Conservation (phyloP, 2,888 invertebrate genomes). For the Prosapia bicincta region DNA sequence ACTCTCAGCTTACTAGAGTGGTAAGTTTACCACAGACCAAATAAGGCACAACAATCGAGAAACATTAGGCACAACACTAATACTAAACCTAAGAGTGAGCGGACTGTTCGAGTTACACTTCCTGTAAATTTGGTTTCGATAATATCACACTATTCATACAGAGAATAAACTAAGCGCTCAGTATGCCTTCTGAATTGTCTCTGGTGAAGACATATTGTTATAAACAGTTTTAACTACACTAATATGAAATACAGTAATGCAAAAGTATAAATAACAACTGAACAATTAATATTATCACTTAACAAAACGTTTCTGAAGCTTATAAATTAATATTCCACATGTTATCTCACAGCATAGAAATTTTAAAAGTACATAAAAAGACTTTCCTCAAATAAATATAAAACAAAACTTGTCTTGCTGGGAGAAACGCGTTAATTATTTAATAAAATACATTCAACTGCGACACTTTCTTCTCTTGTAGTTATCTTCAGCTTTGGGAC, state of each 20-base stretch:
- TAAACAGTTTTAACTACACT: neutral
- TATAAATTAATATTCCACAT: slow-evolving; percentile 25
- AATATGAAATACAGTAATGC: neutral
- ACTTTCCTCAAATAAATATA: neutral
- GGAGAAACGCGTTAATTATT: neutral
- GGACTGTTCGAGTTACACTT: neutral
- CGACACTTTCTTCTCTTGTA: neutral
- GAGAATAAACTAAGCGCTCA: neutral
- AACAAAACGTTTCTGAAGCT: neutral
- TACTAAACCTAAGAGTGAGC: neutral
- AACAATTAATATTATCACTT: neutral
- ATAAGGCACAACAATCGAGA: slow-evolving; percentile 2
- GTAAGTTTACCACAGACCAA: neutral
- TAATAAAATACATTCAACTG: neutral
- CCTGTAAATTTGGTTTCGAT: neutral
- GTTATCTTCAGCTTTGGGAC: neutral
- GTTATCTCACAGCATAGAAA: slow-evolving; percentile 23
- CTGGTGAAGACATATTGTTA: neutral
- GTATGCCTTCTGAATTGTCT: neutral
- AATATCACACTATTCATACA: neutral
- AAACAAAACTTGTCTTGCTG: neutral
- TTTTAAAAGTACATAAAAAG: neutral
- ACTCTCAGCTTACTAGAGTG: neutral
- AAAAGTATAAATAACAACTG: neutral
- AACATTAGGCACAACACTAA: neutral